These are phyloP conservation scores for Cephalopachus bancanus DNA, from an alignment of 2,797 vertebrate species.

Conservation along the genomic window DNA sequence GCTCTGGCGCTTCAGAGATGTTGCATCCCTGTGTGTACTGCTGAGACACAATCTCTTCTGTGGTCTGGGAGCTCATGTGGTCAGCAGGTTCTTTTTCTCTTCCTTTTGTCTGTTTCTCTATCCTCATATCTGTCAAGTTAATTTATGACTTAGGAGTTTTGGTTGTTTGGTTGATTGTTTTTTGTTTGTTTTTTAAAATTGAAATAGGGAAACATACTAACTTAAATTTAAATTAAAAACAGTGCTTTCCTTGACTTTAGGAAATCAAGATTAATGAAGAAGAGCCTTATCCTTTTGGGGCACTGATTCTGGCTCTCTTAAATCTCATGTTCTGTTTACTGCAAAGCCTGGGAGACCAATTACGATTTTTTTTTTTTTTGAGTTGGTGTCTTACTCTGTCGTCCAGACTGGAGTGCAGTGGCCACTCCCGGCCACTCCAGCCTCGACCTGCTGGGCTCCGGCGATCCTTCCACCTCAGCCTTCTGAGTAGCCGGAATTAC, in stretches of 20 bases:
- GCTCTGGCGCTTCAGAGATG: not conserved
- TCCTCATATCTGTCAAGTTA: slow-evolving; percentile 40
- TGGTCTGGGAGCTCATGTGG: not conserved
- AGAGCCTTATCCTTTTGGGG: not conserved
- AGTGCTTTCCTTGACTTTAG: not conserved
- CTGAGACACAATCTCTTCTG: not conserved
- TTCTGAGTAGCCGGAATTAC: too few species aligned
- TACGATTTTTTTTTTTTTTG: not conserved
- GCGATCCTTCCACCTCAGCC: too few species aligned
- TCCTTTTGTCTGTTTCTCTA: slow-evolving; percentile 14
- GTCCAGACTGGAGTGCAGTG: too few species aligned
- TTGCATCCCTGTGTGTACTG: not conserved
- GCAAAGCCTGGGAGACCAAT: not conserved
- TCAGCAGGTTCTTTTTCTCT: not conserved
- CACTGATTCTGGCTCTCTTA: not conserved
- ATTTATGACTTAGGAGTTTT: slow-evolving; percentile 32
- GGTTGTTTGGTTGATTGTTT: not conserved
- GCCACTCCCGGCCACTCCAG: too few species aligned
- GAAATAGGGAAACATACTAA: not conserved
- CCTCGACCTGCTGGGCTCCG: too few species aligned
- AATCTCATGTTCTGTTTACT: not conserved
- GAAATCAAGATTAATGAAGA: slow-evolving; percentile 37
- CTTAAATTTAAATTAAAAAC: not conserved
- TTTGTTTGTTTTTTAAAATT: slow-evolving; percentile 22
- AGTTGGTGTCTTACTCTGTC: too few species aligned